These are phyloP conservation scores for Ovis aries DNA, from an alignment of 2,113 vertebrate genomes.

Conservation along the genomic window DNA sequence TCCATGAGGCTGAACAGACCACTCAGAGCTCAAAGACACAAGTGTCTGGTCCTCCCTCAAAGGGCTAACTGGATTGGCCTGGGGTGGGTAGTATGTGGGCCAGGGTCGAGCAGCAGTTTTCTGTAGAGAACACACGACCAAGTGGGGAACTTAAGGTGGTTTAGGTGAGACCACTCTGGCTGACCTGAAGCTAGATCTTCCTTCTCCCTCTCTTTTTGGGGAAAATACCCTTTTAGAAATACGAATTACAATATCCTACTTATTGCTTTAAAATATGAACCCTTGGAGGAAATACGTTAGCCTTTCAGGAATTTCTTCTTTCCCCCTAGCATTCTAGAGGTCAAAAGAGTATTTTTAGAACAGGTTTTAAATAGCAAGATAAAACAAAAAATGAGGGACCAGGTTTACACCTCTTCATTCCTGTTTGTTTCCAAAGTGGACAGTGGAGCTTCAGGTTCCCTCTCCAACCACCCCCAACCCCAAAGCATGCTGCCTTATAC, in stretches of 20 bases:
- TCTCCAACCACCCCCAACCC: background rate
- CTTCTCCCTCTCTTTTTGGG: background rate
- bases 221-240: background rate
- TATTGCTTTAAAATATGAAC: background rate
- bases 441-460: background rate
- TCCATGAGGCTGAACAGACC: background rate
- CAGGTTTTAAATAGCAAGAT: background rate
- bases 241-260: background rate
- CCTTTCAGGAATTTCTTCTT: background rate
- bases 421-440: background rate
- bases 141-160: background rate
- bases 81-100: fast-evolving
- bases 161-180: background rate
- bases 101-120: background rate
- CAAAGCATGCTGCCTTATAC: fast-evolving
- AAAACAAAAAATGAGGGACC: background rate
- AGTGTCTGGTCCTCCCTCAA: background rate
- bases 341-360: background rate
- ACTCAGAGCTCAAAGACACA: background rate
- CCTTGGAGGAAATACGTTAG: background rate
- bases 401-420: background rate
- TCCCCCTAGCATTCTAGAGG: background rate
- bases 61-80: background rate
- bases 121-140: fast-evolving
- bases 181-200: background rate